Conservation (phyloP, 2,797 vertebrate genomes). For the Scomberomorus guttatus region DNA sequence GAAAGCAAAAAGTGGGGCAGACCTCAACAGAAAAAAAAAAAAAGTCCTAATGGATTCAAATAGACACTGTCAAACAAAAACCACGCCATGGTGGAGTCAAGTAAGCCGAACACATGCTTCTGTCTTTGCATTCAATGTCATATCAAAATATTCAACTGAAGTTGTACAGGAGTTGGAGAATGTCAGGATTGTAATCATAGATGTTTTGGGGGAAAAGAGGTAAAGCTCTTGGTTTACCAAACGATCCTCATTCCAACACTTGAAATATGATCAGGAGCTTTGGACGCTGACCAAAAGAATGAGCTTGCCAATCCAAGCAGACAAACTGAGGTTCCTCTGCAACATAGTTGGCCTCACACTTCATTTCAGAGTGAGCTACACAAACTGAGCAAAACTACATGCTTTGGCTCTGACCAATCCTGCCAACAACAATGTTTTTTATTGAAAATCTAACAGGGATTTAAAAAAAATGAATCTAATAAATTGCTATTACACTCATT, state of each 20-base stretch:
- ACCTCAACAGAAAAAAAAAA: background rate
- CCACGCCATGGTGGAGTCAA: background rate
- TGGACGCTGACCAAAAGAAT: slow-evolving; percentile 11
- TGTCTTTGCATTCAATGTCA: background rate
- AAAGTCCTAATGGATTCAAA: background rate
- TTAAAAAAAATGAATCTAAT: no score
- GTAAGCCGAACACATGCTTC: background rate
- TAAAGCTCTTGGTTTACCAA: background rate
- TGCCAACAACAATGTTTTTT: background rate
- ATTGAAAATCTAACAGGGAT: background rate
- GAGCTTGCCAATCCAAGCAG: background rate
- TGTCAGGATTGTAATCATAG: background rate
- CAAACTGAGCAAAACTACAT: background rate
- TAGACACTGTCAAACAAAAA: slow-evolving; percentile 1
- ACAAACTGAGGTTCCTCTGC: slow-evolving; percentile 1
- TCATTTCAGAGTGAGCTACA: background rate
- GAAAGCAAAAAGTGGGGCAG: background rate
- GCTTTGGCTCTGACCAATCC: background rate
- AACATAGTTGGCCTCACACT: background rate
- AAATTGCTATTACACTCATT: background rate
- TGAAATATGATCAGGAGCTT: slow-evolving; percentile 5
- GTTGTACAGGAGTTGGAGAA: no score
- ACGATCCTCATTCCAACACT: background rate
- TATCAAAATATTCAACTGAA: background rate
- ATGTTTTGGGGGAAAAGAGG: background rate